Evolutionary conservation across 2,113 vertebrate genomes (phyloP).

Genomic region (Gila orcuttii): DNA sequence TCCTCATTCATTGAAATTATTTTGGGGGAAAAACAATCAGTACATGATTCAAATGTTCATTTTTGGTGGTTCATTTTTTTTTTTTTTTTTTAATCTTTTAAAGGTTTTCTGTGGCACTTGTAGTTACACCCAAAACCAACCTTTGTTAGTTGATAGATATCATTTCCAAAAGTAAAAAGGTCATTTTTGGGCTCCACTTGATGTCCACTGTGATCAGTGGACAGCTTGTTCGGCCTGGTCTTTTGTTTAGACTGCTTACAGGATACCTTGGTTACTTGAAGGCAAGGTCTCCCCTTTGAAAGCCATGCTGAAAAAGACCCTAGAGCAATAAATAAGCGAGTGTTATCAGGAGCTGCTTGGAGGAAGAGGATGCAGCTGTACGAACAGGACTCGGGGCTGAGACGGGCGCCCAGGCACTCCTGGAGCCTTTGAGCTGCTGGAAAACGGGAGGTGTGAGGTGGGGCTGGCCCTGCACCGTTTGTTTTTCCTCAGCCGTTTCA

Average conservation of each 20-base stretch:
- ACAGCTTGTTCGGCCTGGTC: conserved; percentile 52
- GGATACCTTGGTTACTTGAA: conserved; percentile 67
- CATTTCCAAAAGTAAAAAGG: conserved; percentile 57
- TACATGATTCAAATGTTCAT: background rate
- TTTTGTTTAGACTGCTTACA: conserved; percentile 64
- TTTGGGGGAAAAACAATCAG: background rate
- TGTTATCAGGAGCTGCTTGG: conserved; percentile 78
- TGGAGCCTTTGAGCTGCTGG: conserved; percentile 70
- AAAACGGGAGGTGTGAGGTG: conserved; percentile 72
- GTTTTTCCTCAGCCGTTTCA: conserved; percentile 76
- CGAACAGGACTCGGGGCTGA: conserved; percentile 72
- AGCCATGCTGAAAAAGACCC: conserved; percentile 68
- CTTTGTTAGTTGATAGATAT: conserved; percentile 55
- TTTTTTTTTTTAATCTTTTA: no score
- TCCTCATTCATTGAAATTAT: background rate
- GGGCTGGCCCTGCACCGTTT: conserved; percentile 66
- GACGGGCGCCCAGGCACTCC: conserved; percentile 62
- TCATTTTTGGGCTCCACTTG: conserved; percentile 60
- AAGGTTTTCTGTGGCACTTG: conserved; percentile 48
- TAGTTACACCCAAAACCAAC: conserved; percentile 60
- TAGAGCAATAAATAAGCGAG: conserved; percentile 82
- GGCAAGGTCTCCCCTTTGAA: conserved; percentile 72
- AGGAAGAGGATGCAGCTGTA: conserved; percentile 85
- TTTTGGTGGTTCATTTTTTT: background rate
- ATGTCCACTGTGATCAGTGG: conserved; percentile 58